Conservation (phyloP, 2,888 invertebrate species). For the Idaea straminata region DNA sequence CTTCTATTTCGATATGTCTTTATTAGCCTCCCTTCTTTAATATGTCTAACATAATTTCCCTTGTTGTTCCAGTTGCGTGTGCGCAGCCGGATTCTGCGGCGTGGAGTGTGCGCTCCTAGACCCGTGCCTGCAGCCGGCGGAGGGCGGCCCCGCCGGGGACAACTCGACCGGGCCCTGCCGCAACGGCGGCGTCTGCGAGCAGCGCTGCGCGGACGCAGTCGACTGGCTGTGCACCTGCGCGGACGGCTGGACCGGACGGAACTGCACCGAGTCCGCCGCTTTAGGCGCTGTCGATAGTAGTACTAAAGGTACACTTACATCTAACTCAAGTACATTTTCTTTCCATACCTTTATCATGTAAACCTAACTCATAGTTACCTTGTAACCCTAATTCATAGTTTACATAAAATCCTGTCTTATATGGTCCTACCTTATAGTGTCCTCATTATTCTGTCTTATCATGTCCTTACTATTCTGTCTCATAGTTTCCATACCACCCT, state of each 20-base stretch:
- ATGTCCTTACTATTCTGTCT: no score
- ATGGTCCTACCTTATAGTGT: no score
- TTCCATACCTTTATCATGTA: no score
- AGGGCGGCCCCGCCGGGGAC: conserved; percentile 24
- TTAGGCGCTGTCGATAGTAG: conserved; percentile 4
- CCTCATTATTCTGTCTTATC: no score
- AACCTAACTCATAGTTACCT: no score
- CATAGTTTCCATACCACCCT: no score
- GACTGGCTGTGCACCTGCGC: conserved; percentile 86
- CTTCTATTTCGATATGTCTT: no score
- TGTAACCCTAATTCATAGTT: no score
- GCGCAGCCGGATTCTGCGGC: conserved; percentile 85
- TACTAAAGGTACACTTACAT: background rate
- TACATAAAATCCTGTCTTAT: no score
- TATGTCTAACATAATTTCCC: no score
- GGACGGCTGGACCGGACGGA: conserved; percentile 85
- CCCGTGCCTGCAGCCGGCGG: conserved; percentile 80
- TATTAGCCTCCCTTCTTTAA: no score
- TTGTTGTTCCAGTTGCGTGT: conserved; percentile 68
- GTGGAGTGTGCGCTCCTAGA: conserved; percentile 85
- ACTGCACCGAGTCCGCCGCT: conserved; percentile 81
- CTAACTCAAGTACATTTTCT: no score
- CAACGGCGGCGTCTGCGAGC: conserved; percentile 85
- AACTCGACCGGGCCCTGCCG: conserved; percentile 81
- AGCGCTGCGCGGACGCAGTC: conserved; percentile 80